Evolutionary conservation across 2,888 invertebrate species (phyloP).

Genomic region (Ganaspis brasiliensis): DNA sequence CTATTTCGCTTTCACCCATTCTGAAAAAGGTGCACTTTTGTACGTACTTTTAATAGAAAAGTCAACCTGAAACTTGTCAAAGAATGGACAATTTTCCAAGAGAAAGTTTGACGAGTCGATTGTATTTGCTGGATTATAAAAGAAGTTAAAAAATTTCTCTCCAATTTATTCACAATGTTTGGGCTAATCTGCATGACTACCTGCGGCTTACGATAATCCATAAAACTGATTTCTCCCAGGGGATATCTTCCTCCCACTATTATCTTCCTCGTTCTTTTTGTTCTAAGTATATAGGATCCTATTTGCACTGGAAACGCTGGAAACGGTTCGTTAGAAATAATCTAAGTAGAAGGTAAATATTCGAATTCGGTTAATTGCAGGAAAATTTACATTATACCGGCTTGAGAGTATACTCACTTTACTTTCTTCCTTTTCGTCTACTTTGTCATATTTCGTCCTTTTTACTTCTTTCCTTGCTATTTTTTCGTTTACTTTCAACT

Average conservation of each 20-base stretch:
- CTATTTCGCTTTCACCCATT: conserved; percentile 48
- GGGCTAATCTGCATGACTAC: conserved; percentile 33
- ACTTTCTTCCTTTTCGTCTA: not conserved
- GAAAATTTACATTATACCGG: conserved; percentile 14
- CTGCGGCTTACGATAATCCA: conserved; percentile 28
- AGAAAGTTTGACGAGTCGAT: not conserved
- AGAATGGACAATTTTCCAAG: conserved; percentile 4
- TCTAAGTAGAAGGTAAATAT: conserved; percentile 28
- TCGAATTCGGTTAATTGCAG: conserved; percentile 28
- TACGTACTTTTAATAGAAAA: no score
- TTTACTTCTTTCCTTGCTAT: not conserved
- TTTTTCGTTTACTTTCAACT: conserved; percentile 9
- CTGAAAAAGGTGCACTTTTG: not conserved
- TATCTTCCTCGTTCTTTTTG: conserved; percentile 7
- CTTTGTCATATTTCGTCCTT: conserved; percentile 7
- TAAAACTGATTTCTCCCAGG: conserved; percentile 19
- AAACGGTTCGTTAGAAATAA: conserved; percentile 13
- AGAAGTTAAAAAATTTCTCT: not conserved
- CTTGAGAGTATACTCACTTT: conserved; percentile 10
- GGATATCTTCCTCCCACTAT: conserved; percentile 18
- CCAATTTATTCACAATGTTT: conserved; percentile 24
- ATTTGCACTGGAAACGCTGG: conserved; percentile 7
- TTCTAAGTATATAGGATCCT: conserved; percentile 10
- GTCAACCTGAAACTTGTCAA: not conserved
- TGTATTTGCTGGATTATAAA: not conserved